phyloP scores from a whole-genome alignment of 2,113 vertebrate genomes.

The Psilopogon haemacephalus region DNA sequence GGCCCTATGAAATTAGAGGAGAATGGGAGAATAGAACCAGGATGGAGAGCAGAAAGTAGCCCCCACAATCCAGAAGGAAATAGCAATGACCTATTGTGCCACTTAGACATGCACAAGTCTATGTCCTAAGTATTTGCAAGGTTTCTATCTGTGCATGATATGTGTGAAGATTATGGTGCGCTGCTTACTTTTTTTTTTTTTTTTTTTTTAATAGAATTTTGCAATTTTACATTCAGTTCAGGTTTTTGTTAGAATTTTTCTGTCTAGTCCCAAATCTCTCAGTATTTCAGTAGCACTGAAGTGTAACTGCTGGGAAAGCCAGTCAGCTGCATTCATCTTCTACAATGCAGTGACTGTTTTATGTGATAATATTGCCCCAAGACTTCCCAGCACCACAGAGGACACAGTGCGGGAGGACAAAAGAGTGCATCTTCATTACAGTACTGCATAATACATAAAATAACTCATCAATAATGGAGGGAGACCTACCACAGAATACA shows the following conservation, averaged over 20 bases:
- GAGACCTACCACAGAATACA: not conserved
- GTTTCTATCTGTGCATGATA: not conserved
- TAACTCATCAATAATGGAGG: conserved; percentile 11
- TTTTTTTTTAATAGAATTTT: not conserved
- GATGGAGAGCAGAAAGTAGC: no score
- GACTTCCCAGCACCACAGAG: conserved; percentile 4
- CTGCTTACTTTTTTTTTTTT: not conserved
- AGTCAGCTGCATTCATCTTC: not conserved
- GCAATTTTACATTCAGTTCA: not conserved
- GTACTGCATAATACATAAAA: conserved; percentile 47
- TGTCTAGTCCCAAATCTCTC: not conserved
- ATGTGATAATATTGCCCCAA: conserved; percentile 4
- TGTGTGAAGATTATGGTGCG: not conserved
- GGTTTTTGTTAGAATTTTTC: not conserved
- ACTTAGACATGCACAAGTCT: no score
- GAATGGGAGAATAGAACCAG: not conserved
- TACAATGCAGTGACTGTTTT: not conserved
- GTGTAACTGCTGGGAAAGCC: not conserved
- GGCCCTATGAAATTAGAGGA: not conserved
- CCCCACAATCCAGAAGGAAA: no score
- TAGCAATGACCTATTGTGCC: no score
- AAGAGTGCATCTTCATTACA: conserved; percentile 44
- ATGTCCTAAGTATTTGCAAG: not conserved
- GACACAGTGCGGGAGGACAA: not conserved
- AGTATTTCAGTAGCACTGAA: not conserved